A percentile compares a stretch with the other conserved stretches of the same genome.
Evolutionary conservation across 2,888 invertebrate genomes (phyloP).

Genomic region (Halocaridina rubra): DNA sequence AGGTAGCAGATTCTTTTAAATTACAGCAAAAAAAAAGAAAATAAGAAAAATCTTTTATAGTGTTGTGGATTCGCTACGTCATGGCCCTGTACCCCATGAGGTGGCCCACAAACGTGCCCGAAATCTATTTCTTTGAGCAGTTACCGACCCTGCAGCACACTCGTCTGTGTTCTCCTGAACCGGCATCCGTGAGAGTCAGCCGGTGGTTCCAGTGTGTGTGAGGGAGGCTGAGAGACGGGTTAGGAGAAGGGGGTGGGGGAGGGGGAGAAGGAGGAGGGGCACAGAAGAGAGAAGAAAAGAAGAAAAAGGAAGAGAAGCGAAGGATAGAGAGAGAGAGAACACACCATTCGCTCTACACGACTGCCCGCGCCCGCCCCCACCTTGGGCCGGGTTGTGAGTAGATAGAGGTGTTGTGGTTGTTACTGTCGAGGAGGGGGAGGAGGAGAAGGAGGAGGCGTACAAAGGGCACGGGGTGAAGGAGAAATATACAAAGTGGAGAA

Average conservation of each 20-base stretch:
- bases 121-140: too few species aligned
- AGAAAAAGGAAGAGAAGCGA: not conserved
- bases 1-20: too few species aligned
- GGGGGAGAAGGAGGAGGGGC: not conserved
- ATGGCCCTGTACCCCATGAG: slow-evolving; percentile 45
- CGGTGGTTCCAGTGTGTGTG: slow-evolving; percentile 15
- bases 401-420: not conserved
- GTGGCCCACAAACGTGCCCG: slow-evolving; percentile 29
- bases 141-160: slow-evolving; percentile 22
- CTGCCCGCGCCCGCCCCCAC: not conserved
- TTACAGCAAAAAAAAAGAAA: too few species aligned
- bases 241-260: not conserved
- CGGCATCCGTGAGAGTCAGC: slow-evolving; percentile 23
- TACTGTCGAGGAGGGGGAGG: not conserved
- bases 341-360: not conserved
- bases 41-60: too few species aligned
- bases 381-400: not conserved
- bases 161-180: slow-evolving; percentile 40
- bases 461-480: too few species aligned
- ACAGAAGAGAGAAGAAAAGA: not conserved
- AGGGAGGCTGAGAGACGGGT: slow-evolving; percentile 27
- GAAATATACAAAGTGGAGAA: not conserved
- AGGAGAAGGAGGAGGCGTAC: not conserved
- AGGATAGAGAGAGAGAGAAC: slow-evolving; percentile 23
- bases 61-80: slow-evolving; percentile 16